Percentiles rank a stretch among this genome's conserved stretches.
Evolutionary conservation across 2,888 invertebrate genomes (phyloP).

Genomic region (Malthinus seriepunctatus): DNA sequence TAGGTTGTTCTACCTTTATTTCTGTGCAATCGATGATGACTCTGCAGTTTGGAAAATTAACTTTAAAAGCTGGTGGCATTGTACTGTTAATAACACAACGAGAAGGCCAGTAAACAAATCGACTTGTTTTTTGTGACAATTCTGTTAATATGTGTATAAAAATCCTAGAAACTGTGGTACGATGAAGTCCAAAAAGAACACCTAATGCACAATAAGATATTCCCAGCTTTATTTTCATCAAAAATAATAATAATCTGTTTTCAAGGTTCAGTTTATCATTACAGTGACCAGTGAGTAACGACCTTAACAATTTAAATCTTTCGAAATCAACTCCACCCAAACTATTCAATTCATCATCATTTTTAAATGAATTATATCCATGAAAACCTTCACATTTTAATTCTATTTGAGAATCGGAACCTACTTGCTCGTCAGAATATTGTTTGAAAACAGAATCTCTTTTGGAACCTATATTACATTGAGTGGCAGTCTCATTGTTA

Average conservation of each 20-base stretch:
- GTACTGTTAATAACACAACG: not conserved
- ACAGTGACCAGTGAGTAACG: not conserved
- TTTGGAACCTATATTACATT: no score
- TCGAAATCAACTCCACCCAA: not conserved
- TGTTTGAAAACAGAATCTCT: no score
- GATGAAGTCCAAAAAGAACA: not conserved
- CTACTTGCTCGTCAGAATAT: no score
- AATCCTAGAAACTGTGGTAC: not conserved
- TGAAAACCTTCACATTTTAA: not conserved
- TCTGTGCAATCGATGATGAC: not conserved
- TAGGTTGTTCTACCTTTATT: not conserved
- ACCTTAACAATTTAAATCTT: not conserved
- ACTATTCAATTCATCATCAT: not conserved
- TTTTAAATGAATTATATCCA: not conserved
- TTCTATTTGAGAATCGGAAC: no score
- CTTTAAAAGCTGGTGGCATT: not conserved
- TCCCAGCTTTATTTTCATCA: not conserved
- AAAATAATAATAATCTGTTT: not conserved
- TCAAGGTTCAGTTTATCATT: not conserved
- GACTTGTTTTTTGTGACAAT: not conserved
- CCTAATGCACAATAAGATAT: not conserved
- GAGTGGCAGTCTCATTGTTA: no score
- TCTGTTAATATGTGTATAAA: not conserved
- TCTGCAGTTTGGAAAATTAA: conserved; percentile 1
- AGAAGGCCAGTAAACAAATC: not conserved